These are phyloP conservation scores for Antennarius striatus DNA, from an alignment of 2,113 vertebrate genomes.

Conservation along the genomic window DNA sequence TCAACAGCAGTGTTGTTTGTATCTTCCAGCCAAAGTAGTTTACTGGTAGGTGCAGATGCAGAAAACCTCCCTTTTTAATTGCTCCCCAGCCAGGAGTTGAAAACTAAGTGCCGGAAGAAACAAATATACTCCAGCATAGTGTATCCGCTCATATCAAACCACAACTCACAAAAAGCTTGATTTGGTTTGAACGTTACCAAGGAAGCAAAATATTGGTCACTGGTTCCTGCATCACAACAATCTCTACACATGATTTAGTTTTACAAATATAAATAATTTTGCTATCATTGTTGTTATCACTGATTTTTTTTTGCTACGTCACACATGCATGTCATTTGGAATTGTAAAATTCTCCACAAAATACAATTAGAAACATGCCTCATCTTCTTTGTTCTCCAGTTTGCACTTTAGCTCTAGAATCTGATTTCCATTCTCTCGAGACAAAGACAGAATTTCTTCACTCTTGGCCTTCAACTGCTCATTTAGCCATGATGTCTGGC, in stretches of 20 bases:
- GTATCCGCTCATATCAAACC: too few species aligned
- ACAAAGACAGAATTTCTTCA: conserved; percentile 88
- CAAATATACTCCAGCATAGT: too few species aligned
- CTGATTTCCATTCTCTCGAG: conserved; percentile 90
- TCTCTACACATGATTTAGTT: too few species aligned
- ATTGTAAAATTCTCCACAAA: not conserved
- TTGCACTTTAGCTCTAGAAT: conserved; percentile 91
- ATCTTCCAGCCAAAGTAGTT: too few species aligned
- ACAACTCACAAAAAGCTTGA: too few species aligned
- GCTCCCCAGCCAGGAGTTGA: too few species aligned
- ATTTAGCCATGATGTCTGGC: conserved; percentile 90
- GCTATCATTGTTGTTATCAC: not conserved
- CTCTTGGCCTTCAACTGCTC: conserved; percentile 91
- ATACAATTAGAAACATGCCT: conserved; percentile 75
- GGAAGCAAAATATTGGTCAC: not conserved
- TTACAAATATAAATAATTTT: not conserved
- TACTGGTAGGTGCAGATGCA: too few species aligned
- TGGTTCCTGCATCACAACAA: not conserved
- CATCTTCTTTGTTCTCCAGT: conserved; percentile 92
- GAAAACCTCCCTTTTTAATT: too few species aligned
- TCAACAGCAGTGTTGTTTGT: too few species aligned
- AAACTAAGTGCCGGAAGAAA: too few species aligned
- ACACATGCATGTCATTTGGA: not conserved
- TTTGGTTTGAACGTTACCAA: too few species aligned
- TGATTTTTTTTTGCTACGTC: too few species aligned